Evolutionary conservation across 1,140 invertebrate species (phyloP).

Genomic region (Aradophagus sp.): DNA sequence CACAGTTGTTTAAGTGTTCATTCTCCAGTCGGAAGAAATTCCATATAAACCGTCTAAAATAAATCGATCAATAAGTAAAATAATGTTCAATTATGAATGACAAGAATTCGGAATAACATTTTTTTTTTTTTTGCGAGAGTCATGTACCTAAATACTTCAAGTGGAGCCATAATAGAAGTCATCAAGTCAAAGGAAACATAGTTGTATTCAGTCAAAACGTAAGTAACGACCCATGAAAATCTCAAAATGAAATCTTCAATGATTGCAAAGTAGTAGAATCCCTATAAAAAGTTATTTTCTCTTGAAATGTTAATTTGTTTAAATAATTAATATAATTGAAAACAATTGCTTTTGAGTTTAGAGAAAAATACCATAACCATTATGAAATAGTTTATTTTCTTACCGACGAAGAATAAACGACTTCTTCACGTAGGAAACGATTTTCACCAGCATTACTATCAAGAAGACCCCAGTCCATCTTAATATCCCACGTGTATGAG

Average conservation of each 20-base stretch:
- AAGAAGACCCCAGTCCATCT: slow-evolving; percentile 95
- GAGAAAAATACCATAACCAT: too few species aligned
- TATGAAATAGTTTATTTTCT: too few species aligned
- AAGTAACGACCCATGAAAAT: slow-evolving; percentile 93
- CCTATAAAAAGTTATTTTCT: slow-evolving; percentile 74
- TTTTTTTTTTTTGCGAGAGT: too few species aligned
- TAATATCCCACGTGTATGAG: slow-evolving; percentile 91
- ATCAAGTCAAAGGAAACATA: slow-evolving; percentile 89
- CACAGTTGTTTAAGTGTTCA: slow-evolving; percentile 99
- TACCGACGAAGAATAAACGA: slow-evolving; percentile 80
- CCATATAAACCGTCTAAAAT: slow-evolving; percentile 94
- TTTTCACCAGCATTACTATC: slow-evolving; percentile 88
- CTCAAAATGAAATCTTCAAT: slow-evolving; percentile 95
- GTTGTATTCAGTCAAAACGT: slow-evolving; percentile 89
- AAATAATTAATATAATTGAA: slow-evolving; percentile 23
- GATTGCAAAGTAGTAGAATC: slow-evolving; percentile 98
- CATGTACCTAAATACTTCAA: slow-evolving; percentile 95
- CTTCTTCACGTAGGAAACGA: slow-evolving; percentile 80
- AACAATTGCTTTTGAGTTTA: too few species aligned
- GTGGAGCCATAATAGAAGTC: slow-evolving; percentile 89
- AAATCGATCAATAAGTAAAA: slow-evolving; percentile 13
- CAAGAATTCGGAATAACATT: too few species aligned
- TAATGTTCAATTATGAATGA: slow-evolving; percentile 1
- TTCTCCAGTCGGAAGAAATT: slow-evolving; percentile 99
- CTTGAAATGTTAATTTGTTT: not conserved